Percentiles rank a stretch among this genome's conserved stretches.
These are phyloP conservation scores for Podarcis lilfordi DNA, from an alignment of 2,797 vertebrate genomes.

Conservation along the genomic window DNA sequence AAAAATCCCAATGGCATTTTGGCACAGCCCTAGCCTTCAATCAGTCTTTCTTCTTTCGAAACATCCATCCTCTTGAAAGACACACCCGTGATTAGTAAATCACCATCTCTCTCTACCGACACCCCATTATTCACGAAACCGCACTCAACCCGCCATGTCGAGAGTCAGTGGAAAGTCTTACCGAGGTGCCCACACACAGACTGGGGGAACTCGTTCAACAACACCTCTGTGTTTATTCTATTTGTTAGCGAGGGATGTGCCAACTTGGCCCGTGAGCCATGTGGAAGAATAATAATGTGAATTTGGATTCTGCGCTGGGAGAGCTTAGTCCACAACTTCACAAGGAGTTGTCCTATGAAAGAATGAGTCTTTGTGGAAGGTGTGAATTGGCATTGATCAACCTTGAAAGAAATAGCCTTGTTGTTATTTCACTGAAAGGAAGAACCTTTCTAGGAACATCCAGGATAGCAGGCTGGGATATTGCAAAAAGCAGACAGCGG, in stretches of 20 bases:
- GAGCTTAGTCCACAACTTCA: neutral
- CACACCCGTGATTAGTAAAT: conserved; percentile 48
- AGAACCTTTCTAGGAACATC: neutral
- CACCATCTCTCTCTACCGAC: neutral
- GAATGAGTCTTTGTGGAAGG: neutral
- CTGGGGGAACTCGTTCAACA: neutral
- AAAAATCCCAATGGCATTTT: neutral
- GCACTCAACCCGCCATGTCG: rapidly evolving
- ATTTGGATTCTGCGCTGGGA: neutral
- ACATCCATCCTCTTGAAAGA: conserved; percentile 6
- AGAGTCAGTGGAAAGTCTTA: conserved; percentile 59
- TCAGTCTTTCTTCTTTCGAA: neutral
- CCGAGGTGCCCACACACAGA: conserved; percentile 6
- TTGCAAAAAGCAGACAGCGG: too few species aligned
- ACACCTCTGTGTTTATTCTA: conserved; percentile 5
- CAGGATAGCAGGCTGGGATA: too few species aligned
- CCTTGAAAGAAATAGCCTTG: neutral
- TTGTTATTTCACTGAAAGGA: neutral
- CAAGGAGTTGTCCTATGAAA: too few species aligned
- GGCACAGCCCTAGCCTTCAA: neutral
- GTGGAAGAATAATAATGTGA: rapidly evolving
- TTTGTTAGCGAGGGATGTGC: conserved; percentile 10
- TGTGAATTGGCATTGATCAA: neutral
- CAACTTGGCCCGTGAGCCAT: neutral
- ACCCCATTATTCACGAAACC: conserved; percentile 42